Percentiles rank a stretch among this genome's conserved stretches.
phyloP scores from a whole-genome alignment of 2,888 invertebrate species.

The Taenaris catops region DNA sequence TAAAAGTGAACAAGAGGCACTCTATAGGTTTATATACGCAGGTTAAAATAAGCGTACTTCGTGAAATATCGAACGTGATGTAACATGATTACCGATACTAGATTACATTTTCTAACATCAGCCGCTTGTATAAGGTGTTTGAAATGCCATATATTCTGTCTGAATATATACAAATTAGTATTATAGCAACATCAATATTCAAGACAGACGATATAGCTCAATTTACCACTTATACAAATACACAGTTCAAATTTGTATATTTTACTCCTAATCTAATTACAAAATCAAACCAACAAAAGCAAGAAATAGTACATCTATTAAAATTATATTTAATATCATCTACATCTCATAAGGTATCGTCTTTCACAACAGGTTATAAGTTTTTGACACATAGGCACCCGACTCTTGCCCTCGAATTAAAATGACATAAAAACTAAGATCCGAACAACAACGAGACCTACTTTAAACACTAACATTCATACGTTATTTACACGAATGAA shows the following conservation, averaged over 20 bases:
- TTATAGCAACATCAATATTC: conserved; percentile 13
- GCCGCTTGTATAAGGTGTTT: conserved; percentile 26
- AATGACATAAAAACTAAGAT: conserved; percentile 35
- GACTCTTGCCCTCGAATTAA: conserved; percentile 38
- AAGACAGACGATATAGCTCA: conserved; percentile 18
- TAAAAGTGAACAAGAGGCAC: conserved; percentile 81
- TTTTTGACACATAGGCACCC: conserved; percentile 46
- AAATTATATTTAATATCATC: conserved; percentile 55
- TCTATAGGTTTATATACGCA: conserved; percentile 78
- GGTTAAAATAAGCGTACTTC: conserved; percentile 74
- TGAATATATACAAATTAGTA: conserved; percentile 12
- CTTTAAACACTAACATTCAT: conserved; percentile 55
- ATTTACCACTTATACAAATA: conserved; percentile 18
- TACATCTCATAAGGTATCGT: conserved; percentile 71
- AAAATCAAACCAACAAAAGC: conserved; percentile 42
- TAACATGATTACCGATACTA: conserved; percentile 45
- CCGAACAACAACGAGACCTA: conserved; percentile 45
- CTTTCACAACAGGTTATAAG: conserved; percentile 69
- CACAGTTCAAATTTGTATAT: conserved; percentile 29
- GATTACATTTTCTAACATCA: conserved; percentile 39
- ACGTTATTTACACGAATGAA: conserved; percentile 63
- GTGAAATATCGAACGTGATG: conserved; percentile 65
- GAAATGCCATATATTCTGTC: conserved; percentile 16
- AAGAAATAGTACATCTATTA: conserved; percentile 35
- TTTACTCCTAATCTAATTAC: conserved; percentile 39